A percentile compares a stretch with the other conserved stretches of the same genome.
These are phyloP conservation scores for Caenorhabditis brenneri DNA, from an alignment of 1,140 invertebrate genomes.

Conservation along the genomic window DNA sequence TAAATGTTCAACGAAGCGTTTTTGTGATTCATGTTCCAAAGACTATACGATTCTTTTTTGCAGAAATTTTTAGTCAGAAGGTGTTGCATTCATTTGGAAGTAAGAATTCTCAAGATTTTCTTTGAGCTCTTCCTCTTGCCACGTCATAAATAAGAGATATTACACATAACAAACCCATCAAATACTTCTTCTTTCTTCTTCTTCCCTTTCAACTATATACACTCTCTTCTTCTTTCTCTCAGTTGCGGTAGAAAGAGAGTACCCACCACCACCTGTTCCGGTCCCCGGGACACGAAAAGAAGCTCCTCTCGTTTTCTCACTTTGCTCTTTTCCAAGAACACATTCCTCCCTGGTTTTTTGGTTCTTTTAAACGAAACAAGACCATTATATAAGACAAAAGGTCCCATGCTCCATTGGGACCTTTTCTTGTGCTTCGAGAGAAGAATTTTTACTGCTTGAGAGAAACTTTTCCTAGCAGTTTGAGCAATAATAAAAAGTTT, in stretches of 20 bases:
- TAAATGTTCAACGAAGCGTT: neutral
- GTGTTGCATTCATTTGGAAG: too few relatives aligned
- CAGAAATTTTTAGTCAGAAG: too few relatives aligned
- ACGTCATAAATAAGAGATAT: neutral
- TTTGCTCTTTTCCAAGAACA: neutral
- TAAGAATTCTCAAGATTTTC: too few relatives aligned
- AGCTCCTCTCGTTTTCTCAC: neutral
- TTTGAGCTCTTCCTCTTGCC: neutral
- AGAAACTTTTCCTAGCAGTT: too few relatives aligned
- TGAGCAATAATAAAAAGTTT: too few relatives aligned
- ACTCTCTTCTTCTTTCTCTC: neutral
- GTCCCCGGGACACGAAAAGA: neutral
- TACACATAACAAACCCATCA: neutral
- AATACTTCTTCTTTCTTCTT: neutral
- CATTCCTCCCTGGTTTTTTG: neutral
- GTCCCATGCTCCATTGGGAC: neutral
- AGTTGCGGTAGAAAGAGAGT: too few relatives aligned
- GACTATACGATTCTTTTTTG: neutral
- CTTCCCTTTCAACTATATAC: neutral
- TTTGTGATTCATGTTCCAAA: too few relatives aligned
- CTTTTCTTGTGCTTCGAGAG: neutral
- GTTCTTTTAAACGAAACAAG: neutral
- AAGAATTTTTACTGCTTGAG: too few relatives aligned
- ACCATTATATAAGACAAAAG: constrained; percentile 16
- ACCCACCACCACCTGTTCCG: neutral